phyloP scores from a whole-genome alignment of 2,888 invertebrate species.

The Ormia ochracea region DNA sequence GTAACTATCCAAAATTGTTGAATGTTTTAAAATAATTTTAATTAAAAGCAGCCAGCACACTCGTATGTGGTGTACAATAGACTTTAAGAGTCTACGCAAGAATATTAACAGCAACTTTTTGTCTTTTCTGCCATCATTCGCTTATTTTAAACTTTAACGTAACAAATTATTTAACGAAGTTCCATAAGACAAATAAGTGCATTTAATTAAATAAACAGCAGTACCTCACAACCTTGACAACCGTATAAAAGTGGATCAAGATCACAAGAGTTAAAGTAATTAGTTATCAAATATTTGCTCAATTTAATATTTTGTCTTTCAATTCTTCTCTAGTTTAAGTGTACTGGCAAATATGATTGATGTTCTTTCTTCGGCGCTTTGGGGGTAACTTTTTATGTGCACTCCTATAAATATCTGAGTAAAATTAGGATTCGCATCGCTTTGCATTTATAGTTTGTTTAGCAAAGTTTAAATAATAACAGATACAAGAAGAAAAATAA shows the following conservation, averaged over 20 bases:
- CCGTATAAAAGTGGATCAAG: slow-evolving; percentile 27
- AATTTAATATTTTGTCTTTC: background rate
- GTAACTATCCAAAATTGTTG: no score
- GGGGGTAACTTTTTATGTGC: background rate
- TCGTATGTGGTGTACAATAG: no score
- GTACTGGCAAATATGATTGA: slow-evolving; percentile 35
- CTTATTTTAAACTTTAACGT: background rate
- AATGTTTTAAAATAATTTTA: no score
- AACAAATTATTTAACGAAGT: background rate
- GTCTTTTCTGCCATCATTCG: background rate
- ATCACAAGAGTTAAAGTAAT: slow-evolving; percentile 1
- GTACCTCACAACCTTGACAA: slow-evolving; percentile 24
- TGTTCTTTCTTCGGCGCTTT: background rate
- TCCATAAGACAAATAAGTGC: background rate
- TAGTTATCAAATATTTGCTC: background rate
- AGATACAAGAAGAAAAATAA: background rate
- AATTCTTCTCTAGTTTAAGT: background rate
- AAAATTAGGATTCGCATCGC: slow-evolving; percentile 13
- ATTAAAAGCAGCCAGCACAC: no score
- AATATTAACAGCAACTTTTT: no score
- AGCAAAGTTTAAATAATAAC: slow-evolving; percentile 39
- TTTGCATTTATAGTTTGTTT: slow-evolving; percentile 16
- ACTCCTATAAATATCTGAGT: slow-evolving; percentile 25
- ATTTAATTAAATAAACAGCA: background rate
- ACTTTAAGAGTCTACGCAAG: no score